Evolutionary conservation across 2,113 vertebrate genomes (phyloP).

Genomic region (Muntiacus muntjak): DNA sequence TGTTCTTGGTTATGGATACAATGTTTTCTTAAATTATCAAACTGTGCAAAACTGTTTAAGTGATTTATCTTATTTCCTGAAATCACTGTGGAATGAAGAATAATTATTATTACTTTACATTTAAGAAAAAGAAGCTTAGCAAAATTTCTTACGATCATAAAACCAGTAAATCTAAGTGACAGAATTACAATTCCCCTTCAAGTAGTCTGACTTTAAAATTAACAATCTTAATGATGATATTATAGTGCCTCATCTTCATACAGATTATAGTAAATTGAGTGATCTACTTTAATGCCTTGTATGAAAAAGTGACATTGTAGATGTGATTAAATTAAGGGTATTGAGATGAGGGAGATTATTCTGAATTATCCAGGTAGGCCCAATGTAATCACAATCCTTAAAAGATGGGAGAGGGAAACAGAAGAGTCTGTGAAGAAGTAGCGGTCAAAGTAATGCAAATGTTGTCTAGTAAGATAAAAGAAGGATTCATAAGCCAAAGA

Average conservation of each 20-base stretch:
- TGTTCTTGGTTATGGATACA: background rate
- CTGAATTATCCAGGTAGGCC: background rate
- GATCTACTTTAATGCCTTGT: background rate
- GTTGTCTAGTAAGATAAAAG: background rate
- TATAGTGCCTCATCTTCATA: background rate
- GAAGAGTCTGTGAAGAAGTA: background rate
- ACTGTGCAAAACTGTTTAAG: background rate
- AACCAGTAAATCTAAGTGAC: background rate
- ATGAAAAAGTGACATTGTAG: background rate
- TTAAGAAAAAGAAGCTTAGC: background rate
- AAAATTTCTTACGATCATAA: constrained; percentile 3
- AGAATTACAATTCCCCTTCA: background rate
- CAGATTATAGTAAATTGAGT: background rate
- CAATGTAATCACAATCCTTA: background rate
- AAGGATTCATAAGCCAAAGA: background rate
- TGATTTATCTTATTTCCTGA: background rate
- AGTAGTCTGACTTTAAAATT: background rate
- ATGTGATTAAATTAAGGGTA: background rate
- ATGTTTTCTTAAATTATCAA: background rate
- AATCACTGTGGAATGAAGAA: background rate
- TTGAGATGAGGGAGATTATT: background rate
- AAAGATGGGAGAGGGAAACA: background rate
- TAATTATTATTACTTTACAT: background rate
- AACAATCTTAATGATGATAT: background rate
- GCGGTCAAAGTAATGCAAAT: background rate